Evolutionary conservation across 2,113 vertebrate genomes (phyloP).

Genomic region (Laterallus jamaicensis): DNA sequence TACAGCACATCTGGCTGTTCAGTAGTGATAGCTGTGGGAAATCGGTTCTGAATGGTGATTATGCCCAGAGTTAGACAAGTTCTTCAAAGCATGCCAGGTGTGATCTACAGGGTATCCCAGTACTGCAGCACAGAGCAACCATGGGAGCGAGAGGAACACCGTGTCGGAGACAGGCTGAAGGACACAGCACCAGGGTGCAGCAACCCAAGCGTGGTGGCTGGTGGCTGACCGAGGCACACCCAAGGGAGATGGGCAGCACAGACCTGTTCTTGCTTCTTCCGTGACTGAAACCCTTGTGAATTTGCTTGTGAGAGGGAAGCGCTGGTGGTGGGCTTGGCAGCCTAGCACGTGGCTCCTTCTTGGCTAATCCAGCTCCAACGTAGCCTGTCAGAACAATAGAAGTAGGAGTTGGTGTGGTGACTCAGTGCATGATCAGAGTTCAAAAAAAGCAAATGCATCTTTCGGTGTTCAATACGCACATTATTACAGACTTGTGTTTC

Average conservation of each 20-base stretch:
- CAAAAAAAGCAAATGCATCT: conserved; percentile 28
- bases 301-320: background rate
- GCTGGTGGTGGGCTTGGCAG: background rate
- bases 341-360: background rate
- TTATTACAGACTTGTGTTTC: background rate
- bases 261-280: background rate
- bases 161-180: background rate
- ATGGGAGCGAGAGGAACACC: background rate
- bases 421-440: conserved; percentile 41
- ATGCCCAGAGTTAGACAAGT: background rate
- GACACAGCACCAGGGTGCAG: background rate
- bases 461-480: background rate
- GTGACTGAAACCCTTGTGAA: background rate
- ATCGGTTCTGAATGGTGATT: background rate
- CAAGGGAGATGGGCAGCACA: background rate
- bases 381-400: background rate
- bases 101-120: background rate
- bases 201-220: background rate
- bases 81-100: background rate
- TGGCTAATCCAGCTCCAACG: background rate
- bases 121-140: background rate
- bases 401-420: conserved; percentile 42
- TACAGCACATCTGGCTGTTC: background rate
- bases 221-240: background rate
- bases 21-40: background rate